Conservation (phyloP, 92 coral and sea anemone genomes). For the Nematostella vectensis region DNA sequence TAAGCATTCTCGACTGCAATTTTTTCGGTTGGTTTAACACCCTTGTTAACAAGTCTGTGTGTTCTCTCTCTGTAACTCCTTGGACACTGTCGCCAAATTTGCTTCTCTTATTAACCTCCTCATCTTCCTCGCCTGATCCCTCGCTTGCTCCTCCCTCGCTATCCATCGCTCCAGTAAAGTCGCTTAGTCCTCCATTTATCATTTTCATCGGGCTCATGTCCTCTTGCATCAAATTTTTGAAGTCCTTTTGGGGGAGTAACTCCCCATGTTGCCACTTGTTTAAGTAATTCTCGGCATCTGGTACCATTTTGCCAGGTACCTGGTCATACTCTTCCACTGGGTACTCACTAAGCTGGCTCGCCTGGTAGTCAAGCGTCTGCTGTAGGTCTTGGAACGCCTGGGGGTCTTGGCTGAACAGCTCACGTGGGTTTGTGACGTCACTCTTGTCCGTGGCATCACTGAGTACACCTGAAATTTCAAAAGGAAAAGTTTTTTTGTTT, state of each 20-base stretch:
- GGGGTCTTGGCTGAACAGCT: neutral
- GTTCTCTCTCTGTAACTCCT: neutral
- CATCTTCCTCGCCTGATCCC: neutral
- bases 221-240: neutral
- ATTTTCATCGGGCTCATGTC: neutral
- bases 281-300: neutral
- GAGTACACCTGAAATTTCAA: too few species aligned
- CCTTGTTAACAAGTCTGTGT: neutral
- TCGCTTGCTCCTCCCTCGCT: neutral
- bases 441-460: too few species aligned
- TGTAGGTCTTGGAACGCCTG: neutral
- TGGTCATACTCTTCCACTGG: neutral
- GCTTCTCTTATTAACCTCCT: neutral
- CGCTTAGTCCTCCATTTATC: neutral
- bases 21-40: neutral
- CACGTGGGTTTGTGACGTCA: neutral
- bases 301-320: neutral
- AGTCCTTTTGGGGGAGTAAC: neutral
- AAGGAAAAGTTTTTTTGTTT: too few species aligned
- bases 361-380: neutral
- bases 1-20: neutral
- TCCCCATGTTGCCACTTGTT: neutral
- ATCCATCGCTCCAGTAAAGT: neutral
- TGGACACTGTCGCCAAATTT: neutral
- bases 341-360: neutral